Conservation (phyloP, 2,113 vertebrate species). For the Polypterus senegalus region DNA sequence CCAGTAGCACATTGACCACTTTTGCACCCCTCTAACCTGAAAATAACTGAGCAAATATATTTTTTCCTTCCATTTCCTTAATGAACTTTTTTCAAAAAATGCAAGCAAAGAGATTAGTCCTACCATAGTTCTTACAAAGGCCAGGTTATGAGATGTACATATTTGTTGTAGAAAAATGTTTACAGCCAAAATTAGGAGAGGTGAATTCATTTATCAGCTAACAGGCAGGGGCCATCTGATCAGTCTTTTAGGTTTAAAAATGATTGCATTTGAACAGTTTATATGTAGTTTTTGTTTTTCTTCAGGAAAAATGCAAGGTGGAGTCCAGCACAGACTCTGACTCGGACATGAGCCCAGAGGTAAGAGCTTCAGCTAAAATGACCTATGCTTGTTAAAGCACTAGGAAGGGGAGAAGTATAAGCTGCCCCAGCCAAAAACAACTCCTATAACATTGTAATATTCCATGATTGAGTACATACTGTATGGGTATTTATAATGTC, state of each 20-base stretch:
- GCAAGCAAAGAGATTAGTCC: no score
- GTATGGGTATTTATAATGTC: no score
- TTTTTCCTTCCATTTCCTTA: no score
- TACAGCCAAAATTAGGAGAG: not conserved
- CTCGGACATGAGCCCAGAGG: slow-evolving; percentile 50
- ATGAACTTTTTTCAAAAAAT: no score
- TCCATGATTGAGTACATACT: no score
- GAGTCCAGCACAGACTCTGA: slow-evolving; percentile 68
- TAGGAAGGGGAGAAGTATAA: no score
- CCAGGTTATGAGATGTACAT: not conserved
- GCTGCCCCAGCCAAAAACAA: no score
- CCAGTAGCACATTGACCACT: not conserved
- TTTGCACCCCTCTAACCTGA: no score
- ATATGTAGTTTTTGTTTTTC: not conserved
- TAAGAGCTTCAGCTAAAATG: slow-evolving; percentile 20
- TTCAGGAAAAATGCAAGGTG: slow-evolving; percentile 53
- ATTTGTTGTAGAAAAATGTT: not conserved
- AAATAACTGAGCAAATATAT: no score
- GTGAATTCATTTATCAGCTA: no score
- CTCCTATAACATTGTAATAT: no score
- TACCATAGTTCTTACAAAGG: not conserved
- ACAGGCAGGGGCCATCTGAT: not conserved
- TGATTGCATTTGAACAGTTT: not conserved
- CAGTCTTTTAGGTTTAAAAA: not conserved
- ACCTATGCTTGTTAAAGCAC: no score